phyloP scores from a whole-genome alignment of 2,888 invertebrate species.

The Blera fallax region DNA sequence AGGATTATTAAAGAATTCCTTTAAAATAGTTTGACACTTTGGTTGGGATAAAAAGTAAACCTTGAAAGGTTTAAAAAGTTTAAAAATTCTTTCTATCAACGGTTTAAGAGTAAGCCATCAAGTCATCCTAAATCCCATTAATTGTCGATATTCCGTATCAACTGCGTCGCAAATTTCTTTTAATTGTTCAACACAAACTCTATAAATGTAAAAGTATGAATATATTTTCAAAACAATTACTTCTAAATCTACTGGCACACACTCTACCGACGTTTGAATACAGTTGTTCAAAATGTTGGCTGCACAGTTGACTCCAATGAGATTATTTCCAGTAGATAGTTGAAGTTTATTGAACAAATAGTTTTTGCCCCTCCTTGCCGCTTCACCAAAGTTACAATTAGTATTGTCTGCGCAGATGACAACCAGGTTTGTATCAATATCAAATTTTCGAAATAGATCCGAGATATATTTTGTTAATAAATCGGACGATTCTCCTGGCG shows the following conservation, averaged over 20 bases:
- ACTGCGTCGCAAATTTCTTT: conserved; percentile 21
- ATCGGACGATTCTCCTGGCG: conserved; percentile 45
- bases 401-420: background rate
- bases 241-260: conserved; percentile 59
- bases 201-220: conserved; percentile 58
- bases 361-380: conserved; percentile 3
- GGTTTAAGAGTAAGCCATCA: conserved; percentile 42
- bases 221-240: conserved; percentile 60
- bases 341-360: background rate
- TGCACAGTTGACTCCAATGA: conserved; percentile 8
- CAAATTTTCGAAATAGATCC: background rate
- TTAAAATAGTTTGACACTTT: conserved; percentile 15
- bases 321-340: background rate
- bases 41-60: conserved; percentile 42
- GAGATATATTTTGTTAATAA: conserved; percentile 24
- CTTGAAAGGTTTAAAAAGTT: conserved; percentile 50
- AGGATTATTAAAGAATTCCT: conserved; percentile 20
- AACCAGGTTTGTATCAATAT: background rate
- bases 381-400: conserved; percentile 3
- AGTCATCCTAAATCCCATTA: conserved; percentile 15
- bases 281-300: conserved; percentile 34
- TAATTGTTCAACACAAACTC: conserved; percentile 41
- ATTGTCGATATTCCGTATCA: conserved; percentile 16
- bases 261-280: conserved; percentile 54
- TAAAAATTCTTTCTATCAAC: conserved; percentile 54